Base-by-base conservation (phyloP, 2,797 vertebrate genomes). In the Oceanodroma leucorhoa region DNA sequence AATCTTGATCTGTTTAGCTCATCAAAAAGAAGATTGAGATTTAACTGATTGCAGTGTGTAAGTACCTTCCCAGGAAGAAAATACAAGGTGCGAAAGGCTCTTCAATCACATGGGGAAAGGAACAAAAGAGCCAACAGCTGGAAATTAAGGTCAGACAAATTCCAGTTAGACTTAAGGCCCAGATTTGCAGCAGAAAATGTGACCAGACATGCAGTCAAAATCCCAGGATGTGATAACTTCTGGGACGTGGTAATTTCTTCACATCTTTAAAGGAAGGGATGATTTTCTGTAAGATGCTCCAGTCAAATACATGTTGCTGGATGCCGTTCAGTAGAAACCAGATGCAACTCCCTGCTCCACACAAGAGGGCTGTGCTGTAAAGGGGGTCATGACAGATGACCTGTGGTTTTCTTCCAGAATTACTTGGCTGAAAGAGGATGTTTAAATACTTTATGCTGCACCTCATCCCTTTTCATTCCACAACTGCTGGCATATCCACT, bases 1-100 rank as follows among this genome's bases (percentile, higher is more conserved):
- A 93, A 78, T 87, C 83, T 91, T 90, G 57, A 76, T 94, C 94
- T 96, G 94, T 87, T 96, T 94, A 92, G 75, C 82, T 96, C 96
- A 93, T 96, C 92, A 94, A 89, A 95, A 94, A 92, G 66, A 79
- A 87, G 89, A 91, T 27, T 86, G 94, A 96, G 84, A 93, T 95
- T 87, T 93, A 95, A 92, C 92, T 91, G 89, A 94, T 95, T 91
- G 89, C 90, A 81, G 64, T 58, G 32, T 78, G 38, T 75, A 91
- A 96, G 92, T 89, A 91, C 84, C 89, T 94, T 94, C 89, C 76
- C 89, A 88, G 94, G 76, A 93, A 81, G 69, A 97, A 96, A 93
- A 92, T 85, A 80, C 45, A 96, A 92, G 93, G 94, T 94, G 92
- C 5, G n/a, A 97, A 96, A 93, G 67, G 41, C 83, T 83, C 90